A percentile compares a stretch with the other conserved stretches of the same genome.
These are phyloP conservation scores for Ormyrus nitidulus DNA, from an alignment of 2,888 invertebrate genomes.

Conservation along the genomic window DNA sequence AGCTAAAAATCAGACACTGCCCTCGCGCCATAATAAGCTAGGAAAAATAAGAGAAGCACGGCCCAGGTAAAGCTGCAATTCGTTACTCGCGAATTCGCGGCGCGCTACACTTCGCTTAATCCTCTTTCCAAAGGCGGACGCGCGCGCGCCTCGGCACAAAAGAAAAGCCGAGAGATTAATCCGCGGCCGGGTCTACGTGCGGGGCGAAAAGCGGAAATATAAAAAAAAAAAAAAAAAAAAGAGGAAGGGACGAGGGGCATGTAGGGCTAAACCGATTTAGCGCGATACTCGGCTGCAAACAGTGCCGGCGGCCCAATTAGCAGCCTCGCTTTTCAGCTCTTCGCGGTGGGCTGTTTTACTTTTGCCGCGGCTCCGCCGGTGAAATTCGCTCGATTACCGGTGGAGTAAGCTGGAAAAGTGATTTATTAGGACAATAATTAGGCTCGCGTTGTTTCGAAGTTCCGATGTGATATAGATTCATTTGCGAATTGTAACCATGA, in stretches of 20 bases:
- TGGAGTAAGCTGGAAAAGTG: too few species aligned
- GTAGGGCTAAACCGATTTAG: conserved; percentile 25
- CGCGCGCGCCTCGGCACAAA: background rate
- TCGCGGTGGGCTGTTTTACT: background rate
- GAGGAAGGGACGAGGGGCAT: background rate
- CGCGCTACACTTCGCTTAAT: conserved; percentile 21
- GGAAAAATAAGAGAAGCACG: conserved; percentile 9
- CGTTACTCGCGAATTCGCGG: conserved; percentile 20
- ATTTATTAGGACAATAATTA: too few species aligned
- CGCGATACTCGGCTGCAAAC: conserved; percentile 4
- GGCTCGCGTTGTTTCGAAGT: too few species aligned
- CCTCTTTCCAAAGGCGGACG: conserved; percentile 1
- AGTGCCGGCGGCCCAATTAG: conserved; percentile 17
- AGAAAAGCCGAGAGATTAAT: conserved; percentile 39
- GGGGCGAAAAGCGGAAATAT: too few species aligned
- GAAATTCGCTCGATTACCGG: too few species aligned
- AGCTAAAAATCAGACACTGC: too few species aligned
- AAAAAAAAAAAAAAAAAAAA: conserved; percentile 10
- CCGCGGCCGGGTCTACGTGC: background rate
- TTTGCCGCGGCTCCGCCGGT: background rate
- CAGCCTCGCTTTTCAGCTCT: background rate
- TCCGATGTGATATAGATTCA: too few species aligned
- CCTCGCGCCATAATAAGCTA: too few species aligned
- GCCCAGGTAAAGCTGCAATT: conserved; percentile 13
- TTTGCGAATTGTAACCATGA: too few species aligned